These are phyloP conservation scores for Heliopora coerulea DNA, from an alignment of 92 coral and sea anemone genomes.

Conservation along the genomic window DNA sequence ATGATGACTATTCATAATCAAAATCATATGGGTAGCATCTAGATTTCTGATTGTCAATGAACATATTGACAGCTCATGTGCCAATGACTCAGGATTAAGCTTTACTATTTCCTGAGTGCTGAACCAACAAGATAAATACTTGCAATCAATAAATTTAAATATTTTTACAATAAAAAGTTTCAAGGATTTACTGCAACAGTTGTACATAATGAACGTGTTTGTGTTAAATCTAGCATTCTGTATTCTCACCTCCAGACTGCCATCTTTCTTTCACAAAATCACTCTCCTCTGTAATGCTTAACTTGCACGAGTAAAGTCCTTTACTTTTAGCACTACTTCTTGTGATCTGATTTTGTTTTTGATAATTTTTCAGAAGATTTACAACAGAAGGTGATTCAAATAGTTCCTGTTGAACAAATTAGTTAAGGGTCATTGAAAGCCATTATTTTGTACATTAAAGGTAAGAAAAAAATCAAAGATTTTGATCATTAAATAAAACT, in stretches of 20 bases:
- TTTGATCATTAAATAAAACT: too few species aligned
- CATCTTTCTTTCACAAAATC: background rate
- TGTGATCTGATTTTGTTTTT: slow-evolving; percentile 45
- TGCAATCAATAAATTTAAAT: too few species aligned
- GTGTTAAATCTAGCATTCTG: too few species aligned
- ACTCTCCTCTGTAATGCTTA: slow-evolving; percentile 3
- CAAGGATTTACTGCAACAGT: background rate
- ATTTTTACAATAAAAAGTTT: too few species aligned
- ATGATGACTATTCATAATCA: too few species aligned
- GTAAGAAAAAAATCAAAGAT: too few species aligned
- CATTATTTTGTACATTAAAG: background rate
- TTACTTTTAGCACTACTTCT: background rate
- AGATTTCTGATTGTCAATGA: too few species aligned
- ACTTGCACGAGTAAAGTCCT: background rate
- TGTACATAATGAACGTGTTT: background rate
- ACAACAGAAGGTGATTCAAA: slow-evolving; percentile 79
- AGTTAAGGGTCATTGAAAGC: background rate
- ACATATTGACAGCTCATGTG: too few species aligned
- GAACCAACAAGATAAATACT: too few species aligned
- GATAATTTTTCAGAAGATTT: slow-evolving; percentile 70
- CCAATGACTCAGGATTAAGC: too few species aligned
- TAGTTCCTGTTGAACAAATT: slow-evolving; percentile 57
- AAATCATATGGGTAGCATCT: too few species aligned
- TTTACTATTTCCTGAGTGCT: too few species aligned
- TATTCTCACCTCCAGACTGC: slow-evolving; percentile 2